phyloP scores from a whole-genome alignment of 2,888 invertebrate species.

The Sisyra terminalis region DNA sequence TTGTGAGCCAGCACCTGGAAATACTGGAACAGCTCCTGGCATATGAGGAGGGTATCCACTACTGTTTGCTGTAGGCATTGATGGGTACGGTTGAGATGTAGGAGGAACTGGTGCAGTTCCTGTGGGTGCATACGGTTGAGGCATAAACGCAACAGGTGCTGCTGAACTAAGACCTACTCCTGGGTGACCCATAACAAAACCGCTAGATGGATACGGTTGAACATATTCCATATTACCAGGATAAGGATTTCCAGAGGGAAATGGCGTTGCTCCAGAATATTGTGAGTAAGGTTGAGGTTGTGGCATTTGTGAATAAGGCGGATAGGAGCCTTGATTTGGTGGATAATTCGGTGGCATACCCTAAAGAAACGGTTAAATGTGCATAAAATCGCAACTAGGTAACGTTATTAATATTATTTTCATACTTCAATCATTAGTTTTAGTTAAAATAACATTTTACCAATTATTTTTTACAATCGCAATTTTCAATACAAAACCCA shows the following conservation, averaged over 20 bases:
- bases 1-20: slow-evolving; percentile 1
- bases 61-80: neutral
- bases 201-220: slow-evolving; percentile 6
- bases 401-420: too few relatives aligned
- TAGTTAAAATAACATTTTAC: too few relatives aligned
- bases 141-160: slow-evolving; percentile 1
- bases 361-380: too few relatives aligned
- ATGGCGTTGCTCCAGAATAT: slow-evolving; percentile 4
- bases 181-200: slow-evolving; percentile 10
- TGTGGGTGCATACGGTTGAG: neutral
- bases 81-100: neutral
- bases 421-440: too few relatives aligned
- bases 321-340: slow-evolving; percentile 5
- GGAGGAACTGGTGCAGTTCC: neutral
- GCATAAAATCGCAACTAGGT: too few relatives aligned
- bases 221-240: neutral
- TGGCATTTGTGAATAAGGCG: slow-evolving; percentile 8
- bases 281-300: slow-evolving; percentile 7
- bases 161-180: slow-evolving; percentile 1
- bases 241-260: slow-evolving; percentile 6
- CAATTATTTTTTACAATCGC: too few relatives aligned
- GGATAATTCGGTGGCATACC: too few relatives aligned
- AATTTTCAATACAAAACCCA: too few relatives aligned
- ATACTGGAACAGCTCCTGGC: slow-evolving; percentile 4
- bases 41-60: neutral